phyloP scores from a whole-genome alignment of 2,113 vertebrate genomes.

The Daubentonia madagascariensis region DNA sequence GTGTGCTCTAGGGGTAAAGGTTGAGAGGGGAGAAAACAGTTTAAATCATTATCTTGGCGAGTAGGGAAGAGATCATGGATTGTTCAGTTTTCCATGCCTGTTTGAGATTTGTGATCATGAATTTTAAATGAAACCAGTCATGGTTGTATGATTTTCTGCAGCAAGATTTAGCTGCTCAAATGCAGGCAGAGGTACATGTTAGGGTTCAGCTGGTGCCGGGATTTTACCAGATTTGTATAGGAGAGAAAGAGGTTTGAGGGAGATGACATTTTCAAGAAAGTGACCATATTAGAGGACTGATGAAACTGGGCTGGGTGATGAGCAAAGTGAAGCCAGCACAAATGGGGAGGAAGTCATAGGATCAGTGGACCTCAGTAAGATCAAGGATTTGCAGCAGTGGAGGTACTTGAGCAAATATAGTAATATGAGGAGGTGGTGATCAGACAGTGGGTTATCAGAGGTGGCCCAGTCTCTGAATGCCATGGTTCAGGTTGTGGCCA shows the following conservation, averaged over 20 bases:
- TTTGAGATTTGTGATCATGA: not conserved
- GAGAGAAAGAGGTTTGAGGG: not conserved
- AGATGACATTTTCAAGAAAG: not conserved
- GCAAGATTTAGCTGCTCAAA: not conserved
- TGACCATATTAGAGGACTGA: not conserved
- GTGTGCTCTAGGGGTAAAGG: not conserved
- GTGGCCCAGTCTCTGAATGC: not conserved
- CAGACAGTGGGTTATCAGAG: not conserved
- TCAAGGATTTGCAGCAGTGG: not conserved
- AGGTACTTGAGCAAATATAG: not conserved
- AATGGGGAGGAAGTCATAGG: not conserved
- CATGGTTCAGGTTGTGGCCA: not conserved
- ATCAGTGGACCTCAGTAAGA: not conserved
- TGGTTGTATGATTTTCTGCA: not conserved
- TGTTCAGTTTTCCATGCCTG: not conserved
- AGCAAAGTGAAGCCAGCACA: not conserved
- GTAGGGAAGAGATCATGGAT: not conserved
- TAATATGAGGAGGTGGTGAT: not conserved
- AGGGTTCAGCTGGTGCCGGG: not conserved
- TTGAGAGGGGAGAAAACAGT: not conserved
- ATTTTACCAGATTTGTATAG: not conserved
- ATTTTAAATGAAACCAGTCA: not conserved
- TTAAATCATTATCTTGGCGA: not conserved
- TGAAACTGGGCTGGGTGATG: not conserved
- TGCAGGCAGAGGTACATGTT: not conserved